Evolutionary conservation across 92 coral and sea anemone genomes (phyloP).

Genomic region (Nematostella vectensis): DNA sequence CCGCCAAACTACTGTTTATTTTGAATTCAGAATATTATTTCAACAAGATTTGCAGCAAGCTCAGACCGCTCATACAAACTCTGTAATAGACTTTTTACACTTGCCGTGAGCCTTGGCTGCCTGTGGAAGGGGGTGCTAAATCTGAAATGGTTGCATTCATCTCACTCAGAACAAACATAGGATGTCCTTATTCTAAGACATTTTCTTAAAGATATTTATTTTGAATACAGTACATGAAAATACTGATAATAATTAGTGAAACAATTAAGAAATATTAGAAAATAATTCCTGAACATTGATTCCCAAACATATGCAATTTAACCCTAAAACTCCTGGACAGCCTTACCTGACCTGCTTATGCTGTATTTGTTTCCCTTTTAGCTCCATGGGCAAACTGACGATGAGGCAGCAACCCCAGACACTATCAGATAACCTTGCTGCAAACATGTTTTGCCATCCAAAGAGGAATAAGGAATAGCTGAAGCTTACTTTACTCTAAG

Average conservation of each 20-base stretch:
- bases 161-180: too few species aligned
- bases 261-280: too few species aligned
- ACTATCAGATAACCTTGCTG: constrained; percentile 78
- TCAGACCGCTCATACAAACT: not conserved
- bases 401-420: constrained; percentile 71
- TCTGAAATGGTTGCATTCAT: too few species aligned
- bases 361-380: constrained; percentile 13
- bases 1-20: not conserved
- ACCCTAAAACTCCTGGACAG: too few species aligned
- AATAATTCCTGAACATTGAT: too few species aligned
- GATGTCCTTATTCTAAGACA: not conserved
- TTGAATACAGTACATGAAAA: not conserved
- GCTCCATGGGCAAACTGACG: constrained; percentile 62
- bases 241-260: not conserved
- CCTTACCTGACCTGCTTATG: constrained; percentile 6
- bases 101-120: too few species aligned
- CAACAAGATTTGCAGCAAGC: not conserved
- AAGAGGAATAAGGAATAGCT: too few species aligned
- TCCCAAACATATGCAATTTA: too few species aligned
- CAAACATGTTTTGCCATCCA: too few species aligned
- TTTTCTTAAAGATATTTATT: too few species aligned
- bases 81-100: not conserved
- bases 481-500: too few species aligned
- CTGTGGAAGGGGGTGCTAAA: too few species aligned
- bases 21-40: not conserved